Evolutionary conservation across 2,888 invertebrate genomes (phyloP).

Genomic region (Baronia brevicornis): DNA sequence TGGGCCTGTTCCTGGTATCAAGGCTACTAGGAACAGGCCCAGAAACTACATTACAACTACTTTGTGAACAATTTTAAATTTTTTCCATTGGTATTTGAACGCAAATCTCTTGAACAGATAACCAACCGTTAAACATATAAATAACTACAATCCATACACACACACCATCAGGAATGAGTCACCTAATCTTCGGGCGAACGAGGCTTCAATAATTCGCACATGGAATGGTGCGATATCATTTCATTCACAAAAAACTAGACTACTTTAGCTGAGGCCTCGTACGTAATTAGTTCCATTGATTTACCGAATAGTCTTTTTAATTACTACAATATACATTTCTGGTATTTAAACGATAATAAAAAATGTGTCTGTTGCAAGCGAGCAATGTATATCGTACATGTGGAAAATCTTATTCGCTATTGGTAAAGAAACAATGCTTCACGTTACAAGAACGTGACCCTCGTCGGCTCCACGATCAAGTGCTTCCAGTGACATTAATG

Average conservation of each 20-base stretch:
- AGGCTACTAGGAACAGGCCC: too few relatives aligned
- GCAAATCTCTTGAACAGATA: too few relatives aligned
- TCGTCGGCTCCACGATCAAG: too few relatives aligned
- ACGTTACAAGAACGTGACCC: conserved; percentile 33
- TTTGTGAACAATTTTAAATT: too few relatives aligned
- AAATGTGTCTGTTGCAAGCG: too few relatives aligned
- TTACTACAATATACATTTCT: conserved; percentile 17
- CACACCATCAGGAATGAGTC: conserved; percentile 47
- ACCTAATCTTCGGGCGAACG: conserved; percentile 38
- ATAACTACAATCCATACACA: too few relatives aligned
- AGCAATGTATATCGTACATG: too few relatives aligned
- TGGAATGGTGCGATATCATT: conserved; percentile 33
- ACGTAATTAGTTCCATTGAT: conserved; percentile 25
- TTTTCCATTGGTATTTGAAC: too few relatives aligned
- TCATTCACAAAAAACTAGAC: conserved; percentile 45
- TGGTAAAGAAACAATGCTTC: conserved; percentile 17
- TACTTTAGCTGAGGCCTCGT: conserved; percentile 30
- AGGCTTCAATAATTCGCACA: conserved; percentile 32
- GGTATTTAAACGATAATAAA: not conserved
- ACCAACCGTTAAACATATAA: too few relatives aligned
- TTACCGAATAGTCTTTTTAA: conserved; percentile 16
- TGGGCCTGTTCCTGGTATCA: too few relatives aligned
- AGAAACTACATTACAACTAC: too few relatives aligned
- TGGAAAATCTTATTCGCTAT: not conserved
- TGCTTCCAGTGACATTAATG: conserved; percentile 11